Evolutionary conservation across 2,888 invertebrate species (phyloP), one percentile per base, ranked within the genome.

Genomic region (Aphodius sticticus): DNA sequence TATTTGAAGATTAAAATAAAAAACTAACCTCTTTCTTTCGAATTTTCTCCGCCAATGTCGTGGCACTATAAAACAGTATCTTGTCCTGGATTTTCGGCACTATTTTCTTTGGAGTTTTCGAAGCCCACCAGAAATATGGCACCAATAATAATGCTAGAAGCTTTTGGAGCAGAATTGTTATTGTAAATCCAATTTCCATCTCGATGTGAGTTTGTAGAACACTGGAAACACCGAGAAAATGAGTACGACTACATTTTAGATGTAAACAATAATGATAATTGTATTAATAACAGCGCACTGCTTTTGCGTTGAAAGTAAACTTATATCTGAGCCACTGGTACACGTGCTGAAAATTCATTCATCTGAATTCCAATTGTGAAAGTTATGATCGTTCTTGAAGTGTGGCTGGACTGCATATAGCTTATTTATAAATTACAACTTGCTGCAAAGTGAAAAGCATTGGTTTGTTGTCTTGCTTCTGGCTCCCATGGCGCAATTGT

Each of bases 21-120:
- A 4, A 69, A 69, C 14, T 6, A 75, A 94, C 95, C 92, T 94
- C 91, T 91, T 90, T 91, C 75, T 90, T 92, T 86, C 95, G 92
- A 85, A 96, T 95, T 91, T 93, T 93, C 83, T 89, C 90, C 3
- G 95, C 93, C 81, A 96, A 88, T 79, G 92, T 91, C 16, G 93
- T 93, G 53, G 95, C 96, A 82, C 95, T 94, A 84, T 93, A 92
- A 6, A 26, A 26, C 6, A 74, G 53, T 53, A 74, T 69, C 37
- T 70, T 12, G 69, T 72, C 69, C 16, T 78, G 35, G 36, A 38
- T 74, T 53, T 78, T 78, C 35, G 38, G 38, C 6, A 9, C 69
- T 9, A 16, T 26, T 69, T 72, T 53, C 53, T 74, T 74, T 16
- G 53, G 37, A 38, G 6, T 35, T 16, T 74, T 69, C 12, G 35